Percentiles rank a stretch among this genome's conserved stretches.
These are phyloP conservation scores for Tenualosa thibaudeaui DNA, from an alignment of 2,797 vertebrate genomes.

Conservation along the genomic window DNA sequence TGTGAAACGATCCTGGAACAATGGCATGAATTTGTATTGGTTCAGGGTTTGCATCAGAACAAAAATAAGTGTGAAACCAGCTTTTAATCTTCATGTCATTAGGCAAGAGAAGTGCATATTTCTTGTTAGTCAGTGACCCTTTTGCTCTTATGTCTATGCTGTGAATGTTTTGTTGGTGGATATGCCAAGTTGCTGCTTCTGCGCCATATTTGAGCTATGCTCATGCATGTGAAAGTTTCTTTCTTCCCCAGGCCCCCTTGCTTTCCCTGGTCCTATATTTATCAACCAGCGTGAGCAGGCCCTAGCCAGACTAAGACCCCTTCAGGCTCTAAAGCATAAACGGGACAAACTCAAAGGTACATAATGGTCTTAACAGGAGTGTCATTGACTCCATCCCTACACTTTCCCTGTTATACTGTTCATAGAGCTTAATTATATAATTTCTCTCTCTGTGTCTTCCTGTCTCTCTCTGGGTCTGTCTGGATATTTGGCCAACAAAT, in stretches of 20 bases:
- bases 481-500: no score
- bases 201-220: constrained; percentile 89
- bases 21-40: no score
- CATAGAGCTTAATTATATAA: not conserved
- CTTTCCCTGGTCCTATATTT: constrained; percentile 98
- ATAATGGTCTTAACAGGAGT: constrained; percentile 86
- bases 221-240: constrained; percentile 99
- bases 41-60: no score
- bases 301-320: constrained; percentile 99
- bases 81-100: no score
- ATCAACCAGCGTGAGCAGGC: constrained; percentile 99
- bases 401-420: not conserved
- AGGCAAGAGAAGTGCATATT: constrained; percentile 31
- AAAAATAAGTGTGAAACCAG: no score
- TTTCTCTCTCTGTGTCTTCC: no score
- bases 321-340: constrained; percentile 98
- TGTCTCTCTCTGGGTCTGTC: no score
- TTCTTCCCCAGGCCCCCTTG: constrained; percentile 99
- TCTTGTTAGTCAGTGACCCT: constrained; percentile 48
- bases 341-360: constrained; percentile 99
- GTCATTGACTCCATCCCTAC: constrained; percentile 25
- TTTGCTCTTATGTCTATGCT: no score
- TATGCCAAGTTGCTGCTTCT: constrained; percentile 65
- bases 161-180: constrained; percentile 43
- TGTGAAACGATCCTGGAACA: no score